Conservation (phyloP, 2,113 vertebrate genomes). For the Cottus gobio region DNA sequence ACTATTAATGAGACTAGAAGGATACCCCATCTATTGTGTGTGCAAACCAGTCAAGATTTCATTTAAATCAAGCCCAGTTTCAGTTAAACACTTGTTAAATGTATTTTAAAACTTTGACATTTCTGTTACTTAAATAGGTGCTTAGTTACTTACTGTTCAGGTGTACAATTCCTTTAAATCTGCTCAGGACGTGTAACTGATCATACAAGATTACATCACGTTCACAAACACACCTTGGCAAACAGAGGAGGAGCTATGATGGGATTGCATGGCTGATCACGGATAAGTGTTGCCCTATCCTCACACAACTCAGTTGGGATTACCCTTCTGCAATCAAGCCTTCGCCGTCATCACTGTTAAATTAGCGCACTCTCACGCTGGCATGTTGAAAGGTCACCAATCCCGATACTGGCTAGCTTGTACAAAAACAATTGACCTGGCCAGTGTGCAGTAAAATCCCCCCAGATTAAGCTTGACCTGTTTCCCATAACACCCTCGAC, state of each 20-base stretch:
- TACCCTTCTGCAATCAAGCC: constrained; percentile 59
- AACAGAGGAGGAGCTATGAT: constrained; percentile 64
- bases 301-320: constrained; percentile 67
- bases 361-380: constrained; percentile 47
- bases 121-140: constrained; percentile 13
- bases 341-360: constrained; percentile 68
- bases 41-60: neutral
- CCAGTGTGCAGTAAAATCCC: constrained; percentile 37
- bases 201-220: constrained; percentile 30
- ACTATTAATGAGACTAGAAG: neutral
- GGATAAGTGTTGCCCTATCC: constrained; percentile 54
- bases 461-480: constrained; percentile 52
- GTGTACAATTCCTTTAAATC: constrained; percentile 9
- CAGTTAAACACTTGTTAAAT: neutral
- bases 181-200: constrained; percentile 24
- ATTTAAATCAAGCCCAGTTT: neutral
- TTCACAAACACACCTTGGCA: constrained; percentile 28
- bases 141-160: neutral
- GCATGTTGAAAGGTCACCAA: constrained; percentile 44
- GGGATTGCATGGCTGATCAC: constrained; percentile 51
- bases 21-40: neutral
- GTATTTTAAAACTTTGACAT: neutral
- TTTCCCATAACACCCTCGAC: constrained; percentile 37
- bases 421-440: constrained; percentile 32
- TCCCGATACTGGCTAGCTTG: constrained; percentile 17